Conservation (phyloP, 1,140 invertebrate species). For the Procambarus clarkii region DNA sequence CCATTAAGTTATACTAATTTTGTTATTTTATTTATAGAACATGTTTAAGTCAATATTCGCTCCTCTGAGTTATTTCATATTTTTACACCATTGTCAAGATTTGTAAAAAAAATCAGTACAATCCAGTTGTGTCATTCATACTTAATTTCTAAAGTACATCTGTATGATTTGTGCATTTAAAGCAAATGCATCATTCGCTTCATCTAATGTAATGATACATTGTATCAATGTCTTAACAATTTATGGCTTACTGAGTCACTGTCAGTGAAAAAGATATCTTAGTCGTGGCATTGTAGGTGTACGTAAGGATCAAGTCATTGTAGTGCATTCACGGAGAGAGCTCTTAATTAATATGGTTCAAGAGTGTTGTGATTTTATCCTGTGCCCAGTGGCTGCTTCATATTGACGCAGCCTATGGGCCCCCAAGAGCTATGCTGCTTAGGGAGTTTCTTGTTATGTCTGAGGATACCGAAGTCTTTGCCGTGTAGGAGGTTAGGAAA, state of each 20-base stretch:
- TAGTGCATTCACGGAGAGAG: conserved; percentile 11
- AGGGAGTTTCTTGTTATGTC: not conserved
- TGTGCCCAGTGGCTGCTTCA: not conserved
- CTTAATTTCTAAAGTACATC: conserved; percentile 44
- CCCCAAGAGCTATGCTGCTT: not conserved
- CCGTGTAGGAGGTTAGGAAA: not conserved
- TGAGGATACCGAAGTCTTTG: not conserved
- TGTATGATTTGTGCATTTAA: conserved; percentile 40
- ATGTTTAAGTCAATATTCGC: conserved; percentile 55
- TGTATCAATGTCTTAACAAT: conserved; percentile 66
- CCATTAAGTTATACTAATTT: conserved; percentile 67
- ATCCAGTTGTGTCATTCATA: conserved; percentile 58
- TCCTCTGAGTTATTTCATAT: conserved; percentile 45
- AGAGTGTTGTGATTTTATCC: not conserved
- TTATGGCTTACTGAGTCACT: conserved; percentile 50
- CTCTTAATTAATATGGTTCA: not conserved
- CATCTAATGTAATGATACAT: conserved; percentile 62
- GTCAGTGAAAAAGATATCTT: conserved; percentile 44
- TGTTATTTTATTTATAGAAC: conserved; percentile 66
- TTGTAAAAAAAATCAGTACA: conserved; percentile 46
- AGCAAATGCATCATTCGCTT: conserved; percentile 52
- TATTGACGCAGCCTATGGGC: not conserved
- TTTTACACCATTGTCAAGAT: conserved; percentile 19
- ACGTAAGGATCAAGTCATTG: conserved; percentile 58
- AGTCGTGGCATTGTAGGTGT: conserved; percentile 65